Evolutionary conservation across 2,797 vertebrate species (phyloP).

Genomic region (Smutsia gigantea): DNA sequence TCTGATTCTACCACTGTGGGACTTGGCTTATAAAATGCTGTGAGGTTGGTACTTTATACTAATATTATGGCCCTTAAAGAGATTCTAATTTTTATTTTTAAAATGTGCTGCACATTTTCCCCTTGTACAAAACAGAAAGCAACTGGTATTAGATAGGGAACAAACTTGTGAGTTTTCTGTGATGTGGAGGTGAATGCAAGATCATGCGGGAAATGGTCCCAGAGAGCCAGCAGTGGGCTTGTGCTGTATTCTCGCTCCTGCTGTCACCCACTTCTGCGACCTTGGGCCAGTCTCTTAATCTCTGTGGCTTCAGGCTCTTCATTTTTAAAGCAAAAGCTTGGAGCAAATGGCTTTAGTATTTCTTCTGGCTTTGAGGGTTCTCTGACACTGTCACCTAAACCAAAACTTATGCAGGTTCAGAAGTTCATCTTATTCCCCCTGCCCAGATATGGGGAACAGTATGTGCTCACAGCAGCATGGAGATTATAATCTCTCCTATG

Average conservation of each 20-base stretch:
- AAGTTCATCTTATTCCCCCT: background rate
- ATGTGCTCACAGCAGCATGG: background rate
- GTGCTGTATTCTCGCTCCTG: background rate
- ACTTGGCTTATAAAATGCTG: background rate
- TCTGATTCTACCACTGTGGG: background rate
- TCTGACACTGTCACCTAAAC: background rate
- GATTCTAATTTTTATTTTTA: background rate
- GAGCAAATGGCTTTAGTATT: background rate
- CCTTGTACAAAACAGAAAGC: background rate
- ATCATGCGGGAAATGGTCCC: fast-evolving
- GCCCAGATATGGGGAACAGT: background rate
- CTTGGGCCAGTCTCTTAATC: background rate
- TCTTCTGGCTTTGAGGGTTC: background rate
- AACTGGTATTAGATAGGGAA: background rate
- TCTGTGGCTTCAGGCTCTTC: background rate
- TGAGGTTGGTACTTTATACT: background rate
- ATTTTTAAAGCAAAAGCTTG: background rate
- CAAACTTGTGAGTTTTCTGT: background rate
- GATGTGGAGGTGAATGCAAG: no score
- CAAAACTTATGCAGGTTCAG: background rate
- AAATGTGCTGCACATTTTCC: background rate
- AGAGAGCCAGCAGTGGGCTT: background rate
- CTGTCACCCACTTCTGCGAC: background rate
- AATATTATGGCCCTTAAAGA: background rate
- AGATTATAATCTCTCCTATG: background rate